Conservation (phyloP, 2,797 vertebrate species). For the Squalus acanthias region DNA sequence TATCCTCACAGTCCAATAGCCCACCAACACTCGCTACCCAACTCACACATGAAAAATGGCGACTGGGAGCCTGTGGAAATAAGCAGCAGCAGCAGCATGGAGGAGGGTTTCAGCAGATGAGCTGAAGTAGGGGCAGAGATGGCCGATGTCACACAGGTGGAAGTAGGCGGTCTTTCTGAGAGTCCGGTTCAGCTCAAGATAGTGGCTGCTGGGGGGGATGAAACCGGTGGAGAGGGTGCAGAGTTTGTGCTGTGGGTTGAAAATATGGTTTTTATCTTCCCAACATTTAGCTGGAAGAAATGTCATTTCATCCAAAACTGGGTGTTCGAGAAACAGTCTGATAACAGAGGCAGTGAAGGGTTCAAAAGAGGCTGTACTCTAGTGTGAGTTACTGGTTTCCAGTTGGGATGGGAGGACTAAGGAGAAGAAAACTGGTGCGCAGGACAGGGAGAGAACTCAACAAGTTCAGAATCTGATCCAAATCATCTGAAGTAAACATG, state of each 20-base stretch:
- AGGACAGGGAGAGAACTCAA: neutral
- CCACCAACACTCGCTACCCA: neutral
- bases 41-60: neutral
- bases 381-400: neutral
- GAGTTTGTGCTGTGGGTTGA: neutral
- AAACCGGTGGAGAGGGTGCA: neutral
- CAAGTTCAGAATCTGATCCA: neutral
- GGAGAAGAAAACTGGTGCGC: neutral
- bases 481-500: neutral
- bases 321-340: neutral
- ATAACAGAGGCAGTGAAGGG: neutral
- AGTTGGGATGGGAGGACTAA: neutral
- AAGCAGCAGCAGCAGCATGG: neutral
- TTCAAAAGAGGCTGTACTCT: neutral
- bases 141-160: neutral
- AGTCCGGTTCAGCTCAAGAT: neutral
- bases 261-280: neutral
- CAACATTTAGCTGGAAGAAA: neutral
- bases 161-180: neutral
- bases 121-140: neutral
- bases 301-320: neutral
- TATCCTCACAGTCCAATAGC: neutral
- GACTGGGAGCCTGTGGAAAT: neutral
- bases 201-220: too few relatives aligned
- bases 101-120: neutral